Percentiles rank a stretch among this genome's conserved stretches.
phyloP scores from a whole-genome alignment of 64 coral and sea anemone genomes.

The Dendronephthya gigantea region DNA sequence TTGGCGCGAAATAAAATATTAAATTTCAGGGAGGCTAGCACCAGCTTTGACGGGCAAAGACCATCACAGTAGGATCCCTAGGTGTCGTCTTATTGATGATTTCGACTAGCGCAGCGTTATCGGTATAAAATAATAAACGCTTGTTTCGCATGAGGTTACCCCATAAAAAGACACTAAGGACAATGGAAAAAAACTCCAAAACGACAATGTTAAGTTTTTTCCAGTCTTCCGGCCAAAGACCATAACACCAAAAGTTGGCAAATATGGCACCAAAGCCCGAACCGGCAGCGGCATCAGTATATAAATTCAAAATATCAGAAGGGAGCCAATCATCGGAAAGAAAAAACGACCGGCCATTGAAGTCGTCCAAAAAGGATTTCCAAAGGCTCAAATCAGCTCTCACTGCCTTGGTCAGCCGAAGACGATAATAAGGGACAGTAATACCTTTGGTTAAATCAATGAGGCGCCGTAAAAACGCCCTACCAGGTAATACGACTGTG shows the following conservation, averaged over 20 bases:
- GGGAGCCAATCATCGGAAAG: constrained; percentile 31
- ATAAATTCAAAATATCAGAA: constrained; percentile 22
- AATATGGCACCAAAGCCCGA: constrained; percentile 44
- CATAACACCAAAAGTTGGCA: constrained; percentile 39
- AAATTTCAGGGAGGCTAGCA: not conserved
- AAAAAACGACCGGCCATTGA: constrained; percentile 60
- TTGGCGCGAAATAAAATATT: not conserved
- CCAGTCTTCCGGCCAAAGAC: constrained; percentile 43
- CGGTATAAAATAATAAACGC: not conserved
- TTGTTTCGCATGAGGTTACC: not conserved
- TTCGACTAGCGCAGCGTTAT: not conserved
- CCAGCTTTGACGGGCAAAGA: not conserved
- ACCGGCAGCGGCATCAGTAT: constrained; percentile 48
- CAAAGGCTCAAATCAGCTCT: constrained; percentile 38
- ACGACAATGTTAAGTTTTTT: constrained; percentile 21
- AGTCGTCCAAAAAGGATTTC: constrained; percentile 34
- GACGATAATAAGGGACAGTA: not conserved
- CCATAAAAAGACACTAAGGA: not conserved
- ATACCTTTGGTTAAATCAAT: constrained; percentile 47
- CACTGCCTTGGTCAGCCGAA: constrained; percentile 20
- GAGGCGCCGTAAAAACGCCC: constrained; percentile 42
- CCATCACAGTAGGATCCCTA: not conserved
- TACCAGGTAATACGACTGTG: constrained; percentile 31
- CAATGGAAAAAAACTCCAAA: constrained; percentile 20
- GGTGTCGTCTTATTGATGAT: not conserved